Evolutionary conservation across 1,140 invertebrate genomes (phyloP).

Genomic region (Ips typographus): DNA sequence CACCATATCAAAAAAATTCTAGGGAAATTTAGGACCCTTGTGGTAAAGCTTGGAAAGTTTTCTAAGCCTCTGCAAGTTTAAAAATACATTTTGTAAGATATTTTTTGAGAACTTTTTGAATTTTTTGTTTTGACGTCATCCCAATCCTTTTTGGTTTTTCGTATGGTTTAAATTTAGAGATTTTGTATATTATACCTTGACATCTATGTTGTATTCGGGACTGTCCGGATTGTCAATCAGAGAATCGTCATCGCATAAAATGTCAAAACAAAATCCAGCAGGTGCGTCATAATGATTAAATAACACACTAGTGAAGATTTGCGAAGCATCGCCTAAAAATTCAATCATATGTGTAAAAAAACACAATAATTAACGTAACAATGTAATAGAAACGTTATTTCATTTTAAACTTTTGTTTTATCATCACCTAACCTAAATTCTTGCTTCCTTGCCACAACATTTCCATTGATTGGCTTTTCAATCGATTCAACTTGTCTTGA

Average conservation of each 20-base stretch:
- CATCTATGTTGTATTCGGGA: slow-evolving; percentile 58
- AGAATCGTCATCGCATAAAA: slow-evolving; percentile 68
- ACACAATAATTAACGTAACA: background rate
- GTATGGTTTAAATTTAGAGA: background rate
- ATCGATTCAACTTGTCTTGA: slow-evolving; percentile 73
- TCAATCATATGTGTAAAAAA: background rate
- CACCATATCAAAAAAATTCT: no score
- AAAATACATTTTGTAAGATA: no score
- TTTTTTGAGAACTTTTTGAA: no score
- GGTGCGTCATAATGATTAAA: slow-evolving; percentile 70
- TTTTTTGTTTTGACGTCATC: no score
- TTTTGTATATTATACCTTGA: slow-evolving; percentile 47
- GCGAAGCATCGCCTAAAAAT: slow-evolving; percentile 7
- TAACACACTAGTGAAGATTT: slow-evolving; percentile 30
- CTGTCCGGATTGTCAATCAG: slow-evolving; percentile 57
- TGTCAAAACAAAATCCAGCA: slow-evolving; percentile 71
- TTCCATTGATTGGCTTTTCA: slow-evolving; percentile 70
- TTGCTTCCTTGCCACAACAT: slow-evolving; percentile 83
- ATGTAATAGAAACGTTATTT: background rate
- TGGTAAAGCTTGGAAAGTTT: no score
- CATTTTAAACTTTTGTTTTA: background rate
- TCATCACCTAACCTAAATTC: slow-evolving; percentile 42
- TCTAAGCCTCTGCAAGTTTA: no score
- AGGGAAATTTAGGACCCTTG: no score
- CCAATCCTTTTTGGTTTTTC: no score